phyloP scores from a whole-genome alignment of 2,113 vertebrate species.

The Aspidoscelis tigris region DNA sequence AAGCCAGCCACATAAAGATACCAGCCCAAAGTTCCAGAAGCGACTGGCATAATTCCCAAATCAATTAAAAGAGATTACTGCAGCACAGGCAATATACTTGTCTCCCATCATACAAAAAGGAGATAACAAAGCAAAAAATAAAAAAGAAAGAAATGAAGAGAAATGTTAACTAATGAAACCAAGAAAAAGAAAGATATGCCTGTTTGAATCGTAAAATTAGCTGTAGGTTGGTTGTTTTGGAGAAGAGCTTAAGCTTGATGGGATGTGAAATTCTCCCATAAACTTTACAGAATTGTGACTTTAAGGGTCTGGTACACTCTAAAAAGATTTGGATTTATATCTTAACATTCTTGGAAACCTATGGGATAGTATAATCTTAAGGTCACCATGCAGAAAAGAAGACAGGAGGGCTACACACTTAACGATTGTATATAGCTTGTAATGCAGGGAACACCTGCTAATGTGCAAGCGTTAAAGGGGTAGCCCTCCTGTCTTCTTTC shows the following conservation, averaged over 20 bases:
- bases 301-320: neutral
- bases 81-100: conserved; percentile 55
- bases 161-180: conserved; percentile 49
- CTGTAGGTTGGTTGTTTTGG: neutral
- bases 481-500: too few relatives aligned
- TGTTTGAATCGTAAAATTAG: conserved; percentile 48
- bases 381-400: too few relatives aligned
- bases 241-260: neutral
- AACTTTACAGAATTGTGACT: neutral
- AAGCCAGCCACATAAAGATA: conserved; percentile 69
- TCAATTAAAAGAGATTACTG: conserved; percentile 76
- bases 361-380: neutral
- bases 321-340: conserved; percentile 10
- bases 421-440: too few relatives aligned
- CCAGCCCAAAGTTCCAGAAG: conserved; percentile 64
- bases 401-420: too few relatives aligned
- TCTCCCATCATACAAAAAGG: conserved; percentile 62
- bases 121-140: conserved; percentile 55
- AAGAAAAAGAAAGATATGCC: conserved; percentile 26
- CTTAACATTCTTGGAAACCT: neutral
- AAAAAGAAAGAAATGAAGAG: conserved; percentile 35
- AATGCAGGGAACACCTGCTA: too few relatives aligned
- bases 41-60: conserved; percentile 72
- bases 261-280: neutral
- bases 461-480: too few relatives aligned